phyloP scores from a whole-genome alignment of 1,140 invertebrate genomes.

The Ceratosolen fusciceps region DNA sequence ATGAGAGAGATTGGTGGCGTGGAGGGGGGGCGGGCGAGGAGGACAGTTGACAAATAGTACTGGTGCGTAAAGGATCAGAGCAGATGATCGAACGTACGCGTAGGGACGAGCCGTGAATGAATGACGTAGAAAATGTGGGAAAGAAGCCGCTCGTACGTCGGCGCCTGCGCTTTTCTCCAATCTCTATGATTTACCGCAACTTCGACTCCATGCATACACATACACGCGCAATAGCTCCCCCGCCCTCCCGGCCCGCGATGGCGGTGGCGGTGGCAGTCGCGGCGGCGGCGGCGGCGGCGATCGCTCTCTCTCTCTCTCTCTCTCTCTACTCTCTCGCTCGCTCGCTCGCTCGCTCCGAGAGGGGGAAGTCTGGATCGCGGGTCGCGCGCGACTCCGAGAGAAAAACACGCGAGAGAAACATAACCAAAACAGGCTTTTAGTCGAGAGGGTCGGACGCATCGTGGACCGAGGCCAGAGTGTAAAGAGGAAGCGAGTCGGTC shows the following conservation, averaged over 20 bases:
- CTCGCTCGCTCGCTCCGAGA: not conserved
- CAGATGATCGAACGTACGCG: too few species aligned
- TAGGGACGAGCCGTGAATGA: too few species aligned
- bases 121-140: slow-evolving; percentile 22
- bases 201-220: not conserved
- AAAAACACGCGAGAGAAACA: slow-evolving; percentile 16
- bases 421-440: slow-evolving; percentile 38
- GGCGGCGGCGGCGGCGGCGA: not conserved
- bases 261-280: not conserved
- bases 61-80: not conserved
- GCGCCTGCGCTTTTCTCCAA: not conserved
- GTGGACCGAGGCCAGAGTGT: not conserved
- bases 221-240: too few species aligned
- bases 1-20: too few species aligned
- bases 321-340: not conserved
- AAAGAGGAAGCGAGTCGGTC: not conserved
- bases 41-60: too few species aligned
- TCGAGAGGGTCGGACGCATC: not conserved
- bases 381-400: not conserved
- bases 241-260: not conserved
- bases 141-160: not conserved
- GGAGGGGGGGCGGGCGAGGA: too few species aligned
- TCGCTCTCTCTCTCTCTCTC: not conserved
- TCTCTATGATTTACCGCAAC: not conserved
- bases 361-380: not conserved